These are phyloP conservation scores for Hirudinaria manillensis DNA, from an alignment of 2,888 invertebrate species.

Conservation along the genomic window DNA sequence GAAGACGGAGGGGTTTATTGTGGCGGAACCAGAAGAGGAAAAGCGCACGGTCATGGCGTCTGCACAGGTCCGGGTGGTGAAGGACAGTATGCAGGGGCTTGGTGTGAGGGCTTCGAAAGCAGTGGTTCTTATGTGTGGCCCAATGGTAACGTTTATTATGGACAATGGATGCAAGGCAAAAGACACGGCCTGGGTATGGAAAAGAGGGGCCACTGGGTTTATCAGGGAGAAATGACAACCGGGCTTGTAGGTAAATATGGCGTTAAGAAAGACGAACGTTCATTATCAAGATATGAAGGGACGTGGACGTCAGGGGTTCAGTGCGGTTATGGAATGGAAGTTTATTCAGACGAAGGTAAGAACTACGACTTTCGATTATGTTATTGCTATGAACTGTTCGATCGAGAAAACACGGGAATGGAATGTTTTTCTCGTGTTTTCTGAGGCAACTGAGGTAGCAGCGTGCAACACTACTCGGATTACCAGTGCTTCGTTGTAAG, in stretches of 20 bases:
- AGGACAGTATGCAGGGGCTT: conserved; percentile 96
- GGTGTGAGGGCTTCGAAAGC: conserved; percentile 99
- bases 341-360: conserved; percentile 97
- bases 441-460: no score
- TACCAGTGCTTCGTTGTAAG: no score
- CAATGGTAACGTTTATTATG: conserved; percentile 88
- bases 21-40: conserved; percentile 99
- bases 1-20: conserved; percentile 99
- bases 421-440: no score
- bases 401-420: background rate
- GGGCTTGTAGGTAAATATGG: conserved; percentile 98
- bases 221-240: conserved; percentile 93
- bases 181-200: conserved; percentile 96
- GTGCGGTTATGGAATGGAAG: conserved; percentile 98
- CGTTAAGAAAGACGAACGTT: conserved; percentile 84
- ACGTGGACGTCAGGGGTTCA: conserved; percentile 93
- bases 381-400: background rate
- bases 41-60: conserved; percentile 97
- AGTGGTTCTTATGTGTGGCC: conserved; percentile 77
- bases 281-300: conserved; percentile 61
- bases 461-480: no score
- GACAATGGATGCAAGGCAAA: conserved; percentile 99
- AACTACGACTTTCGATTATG: background rate
- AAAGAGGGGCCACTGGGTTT: conserved; percentile 90
- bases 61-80: conserved; percentile 83